These are phyloP conservation scores for Corythornis madagascariensis DNA, from an alignment of 2,113 vertebrate genomes.

Conservation along the genomic window DNA sequence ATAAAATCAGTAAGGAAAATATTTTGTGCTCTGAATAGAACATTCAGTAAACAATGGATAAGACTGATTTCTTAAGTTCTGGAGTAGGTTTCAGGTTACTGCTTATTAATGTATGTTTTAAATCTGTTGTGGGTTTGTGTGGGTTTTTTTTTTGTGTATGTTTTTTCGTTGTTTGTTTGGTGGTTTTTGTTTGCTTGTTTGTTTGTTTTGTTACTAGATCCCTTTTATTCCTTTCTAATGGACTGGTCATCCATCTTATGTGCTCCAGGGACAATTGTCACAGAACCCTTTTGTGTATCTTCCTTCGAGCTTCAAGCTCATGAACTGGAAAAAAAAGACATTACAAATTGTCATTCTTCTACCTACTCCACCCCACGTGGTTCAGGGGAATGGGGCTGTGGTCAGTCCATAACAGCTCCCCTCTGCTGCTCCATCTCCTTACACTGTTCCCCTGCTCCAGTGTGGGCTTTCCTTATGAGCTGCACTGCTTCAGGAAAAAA, in stretches of 20 bases:
- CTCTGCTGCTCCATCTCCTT: neutral
- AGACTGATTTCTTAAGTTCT: neutral
- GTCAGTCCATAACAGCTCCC: neutral
- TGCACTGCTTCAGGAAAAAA: neutral
- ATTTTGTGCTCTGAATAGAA: neutral
- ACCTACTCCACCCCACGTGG: neutral
- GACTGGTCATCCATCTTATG: neutral
- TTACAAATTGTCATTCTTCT: neutral
- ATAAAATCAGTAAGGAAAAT: neutral
- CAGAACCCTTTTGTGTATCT: neutral
- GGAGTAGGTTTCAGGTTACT: neutral
- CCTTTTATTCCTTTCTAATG: neutral
- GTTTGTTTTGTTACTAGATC: neutral
- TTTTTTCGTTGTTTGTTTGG: no score
- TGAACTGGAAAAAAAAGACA: neutral
- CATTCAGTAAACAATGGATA: neutral
- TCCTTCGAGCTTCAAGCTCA: neutral
- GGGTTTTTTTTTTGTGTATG: no score
- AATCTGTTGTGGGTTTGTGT: neutral
- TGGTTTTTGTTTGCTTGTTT: no score
- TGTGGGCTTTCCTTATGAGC: neutral
- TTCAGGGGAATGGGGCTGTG: neutral
- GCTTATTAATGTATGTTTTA: neutral
- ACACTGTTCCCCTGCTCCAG: neutral
- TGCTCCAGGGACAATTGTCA: neutral